A percentile compares a stretch with the other conserved stretches of the same genome.
These are phyloP conservation scores for Drosophila tristis DNA, from an alignment of 1,140 invertebrate species.

Conservation along the genomic window DNA sequence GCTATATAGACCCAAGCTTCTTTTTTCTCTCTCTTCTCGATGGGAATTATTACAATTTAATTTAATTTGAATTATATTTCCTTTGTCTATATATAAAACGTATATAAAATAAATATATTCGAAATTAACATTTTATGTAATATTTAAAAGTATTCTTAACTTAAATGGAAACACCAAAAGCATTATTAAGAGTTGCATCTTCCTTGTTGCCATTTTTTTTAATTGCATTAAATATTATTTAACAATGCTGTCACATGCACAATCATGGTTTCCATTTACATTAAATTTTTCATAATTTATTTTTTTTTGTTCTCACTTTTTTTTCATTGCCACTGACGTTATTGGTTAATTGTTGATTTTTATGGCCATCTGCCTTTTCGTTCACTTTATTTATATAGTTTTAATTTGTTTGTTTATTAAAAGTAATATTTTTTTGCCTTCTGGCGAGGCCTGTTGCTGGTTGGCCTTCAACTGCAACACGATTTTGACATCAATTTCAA, in stretches of 20 bases:
- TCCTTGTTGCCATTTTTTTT: no score
- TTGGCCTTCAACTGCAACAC: conserved; percentile 63
- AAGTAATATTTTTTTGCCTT: conserved; percentile 14
- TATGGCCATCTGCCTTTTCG: conserved; percentile 37
- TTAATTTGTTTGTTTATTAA: conserved; percentile 29
- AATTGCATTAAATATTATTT: no score
- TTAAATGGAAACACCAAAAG: no score
- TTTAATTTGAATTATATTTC: no score
- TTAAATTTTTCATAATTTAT: conserved; percentile 10
- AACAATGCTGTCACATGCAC: background rate
- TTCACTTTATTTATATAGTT: conserved; percentile 53
- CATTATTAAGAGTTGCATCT: no score
- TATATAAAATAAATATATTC: no score
- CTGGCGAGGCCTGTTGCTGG: background rate
- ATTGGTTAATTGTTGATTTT: conserved; percentile 39
- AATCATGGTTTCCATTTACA: background rate
- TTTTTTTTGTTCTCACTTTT: conserved; percentile 12
- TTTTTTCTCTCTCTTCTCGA: no score
- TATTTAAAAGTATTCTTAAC: no score
- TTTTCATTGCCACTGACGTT: conserved; percentile 24
- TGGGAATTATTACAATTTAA: no score
- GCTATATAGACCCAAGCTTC: no score
- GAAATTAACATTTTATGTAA: no score
- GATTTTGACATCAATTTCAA: conserved; percentile 62
- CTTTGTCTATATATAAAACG: no score